phyloP scores from a whole-genome alignment of 2,888 invertebrate species.

The Folsomia candida region DNA sequence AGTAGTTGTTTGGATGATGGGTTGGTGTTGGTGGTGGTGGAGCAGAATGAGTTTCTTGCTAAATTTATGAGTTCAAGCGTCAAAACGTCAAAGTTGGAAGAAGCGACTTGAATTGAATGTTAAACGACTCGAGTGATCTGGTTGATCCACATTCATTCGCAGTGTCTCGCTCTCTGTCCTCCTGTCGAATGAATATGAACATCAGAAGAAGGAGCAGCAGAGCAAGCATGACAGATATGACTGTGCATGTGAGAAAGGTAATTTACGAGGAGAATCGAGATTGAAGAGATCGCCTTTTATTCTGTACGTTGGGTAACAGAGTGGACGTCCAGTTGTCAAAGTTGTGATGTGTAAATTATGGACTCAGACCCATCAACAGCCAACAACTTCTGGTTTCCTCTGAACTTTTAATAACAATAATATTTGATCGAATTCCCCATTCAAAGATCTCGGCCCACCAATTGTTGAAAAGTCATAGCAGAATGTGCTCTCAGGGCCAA shows the following conservation, averaged over 20 bases:
- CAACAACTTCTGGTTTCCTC: neutral
- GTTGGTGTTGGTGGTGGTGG: too few species aligned
- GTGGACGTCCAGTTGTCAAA: conserved; percentile 2
- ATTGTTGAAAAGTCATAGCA: too few species aligned
- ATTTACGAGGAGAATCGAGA: conserved; percentile 2
- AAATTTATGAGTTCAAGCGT: neutral
- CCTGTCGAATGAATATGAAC: too few species aligned
- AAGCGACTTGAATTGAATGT: conserved; percentile 4
- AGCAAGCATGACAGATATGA: too few species aligned
- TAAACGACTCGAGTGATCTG: neutral
- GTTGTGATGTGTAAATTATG: conserved; percentile 4
- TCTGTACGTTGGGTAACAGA: neutral
- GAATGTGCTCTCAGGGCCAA: neutral
- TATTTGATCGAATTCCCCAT: neutral
- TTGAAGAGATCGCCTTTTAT: neutral
- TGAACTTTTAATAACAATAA: neutral
- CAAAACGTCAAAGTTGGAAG: neutral
- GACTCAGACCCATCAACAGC: neutral
- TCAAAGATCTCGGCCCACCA: too few species aligned
- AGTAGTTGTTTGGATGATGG: neutral
- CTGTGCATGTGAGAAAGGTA: neutral
- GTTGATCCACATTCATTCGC: conserved; percentile 5
- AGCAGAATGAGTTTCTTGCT: neutral
- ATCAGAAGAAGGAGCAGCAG: neutral
- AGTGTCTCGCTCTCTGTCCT: too few species aligned